A percentile compares a stretch with the other conserved stretches of the same genome.
phyloP scores from a whole-genome alignment of 1,140 invertebrate species.

The Coenobita brevimanus region DNA sequence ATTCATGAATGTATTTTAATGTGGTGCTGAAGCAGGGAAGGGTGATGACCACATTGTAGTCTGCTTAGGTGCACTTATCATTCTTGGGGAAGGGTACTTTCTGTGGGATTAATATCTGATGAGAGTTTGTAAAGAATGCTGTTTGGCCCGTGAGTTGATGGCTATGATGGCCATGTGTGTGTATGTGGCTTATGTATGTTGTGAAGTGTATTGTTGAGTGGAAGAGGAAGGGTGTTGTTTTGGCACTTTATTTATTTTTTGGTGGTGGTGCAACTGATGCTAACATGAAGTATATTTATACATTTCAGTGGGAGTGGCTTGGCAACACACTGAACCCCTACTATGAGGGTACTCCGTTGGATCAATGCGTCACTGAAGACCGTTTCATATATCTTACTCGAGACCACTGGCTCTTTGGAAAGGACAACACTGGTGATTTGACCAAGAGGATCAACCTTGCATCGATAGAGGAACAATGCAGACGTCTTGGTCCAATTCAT shows the following conservation, averaged over 20 bases:
- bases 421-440: slow-evolving; percentile 88
- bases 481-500: slow-evolving; percentile 71
- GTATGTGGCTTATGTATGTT: not conserved
- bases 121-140: too few species aligned
- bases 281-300: not conserved
- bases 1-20: too few species aligned
- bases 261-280: not conserved
- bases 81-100: too few species aligned
- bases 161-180: too few species aligned
- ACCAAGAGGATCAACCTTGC: slow-evolving; percentile 80
- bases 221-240: too few species aligned
- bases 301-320: slow-evolving; percentile 85
- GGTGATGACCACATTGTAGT: too few species aligned
- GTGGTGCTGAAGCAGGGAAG: too few species aligned
- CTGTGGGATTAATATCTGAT: too few species aligned
- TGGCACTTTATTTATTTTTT: not conserved
- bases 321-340: slow-evolving; percentile 92
- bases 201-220: too few species aligned
- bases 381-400: slow-evolving; percentile 86
- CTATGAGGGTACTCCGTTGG: slow-evolving; percentile 87
- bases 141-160: too few species aligned
- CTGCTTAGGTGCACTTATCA: too few species aligned
- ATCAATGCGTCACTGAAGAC: slow-evolving; percentile 88
- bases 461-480: slow-evolving; percentile 75
- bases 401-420: slow-evolving; percentile 89